Evolutionary conservation across 2,113 vertebrate species (phyloP), one percentile per base, ranked within the genome.

Genomic region (Poecile atricapillus): DNA sequence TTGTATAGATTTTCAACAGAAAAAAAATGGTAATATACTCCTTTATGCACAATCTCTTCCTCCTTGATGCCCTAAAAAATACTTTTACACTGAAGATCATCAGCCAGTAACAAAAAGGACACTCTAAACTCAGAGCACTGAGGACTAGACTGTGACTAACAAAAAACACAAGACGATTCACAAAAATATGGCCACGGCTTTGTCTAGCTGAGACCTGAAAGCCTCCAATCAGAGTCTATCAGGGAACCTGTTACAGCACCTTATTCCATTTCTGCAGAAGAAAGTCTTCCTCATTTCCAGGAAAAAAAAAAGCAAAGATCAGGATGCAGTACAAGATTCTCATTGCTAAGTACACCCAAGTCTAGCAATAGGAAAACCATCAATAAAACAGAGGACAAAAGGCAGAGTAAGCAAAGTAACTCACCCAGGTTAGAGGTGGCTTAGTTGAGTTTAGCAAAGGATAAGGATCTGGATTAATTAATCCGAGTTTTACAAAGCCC

Each of bases 401-500:
- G 13, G 44, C 19, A 68, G 31, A 86, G 10, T 30, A 83, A 77
- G 43, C 44, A 75, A 8, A 71, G 46, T 39, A 78, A 97, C 98
- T 98, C 95, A 99, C 99, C 99, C 99, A 99, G 79, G 98, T 98
- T 52, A 99, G 93, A 21, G 97, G 93, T 46, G 97, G 77, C 0
- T 93, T 92, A 11, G 97, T 94, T 30, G 91, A 93, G 30, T n/a
- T 97, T 71, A 99, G 97, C 76, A 98, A 69, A 55, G 98, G 98
- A 79, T 96, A 97, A 9, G 98, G 97, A 75, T 99, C 98, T 39
- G 97, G 95, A 96, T 98, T 98, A 90, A 99, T 99, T 90, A 99
- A 98, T 79, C 99, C 99, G 77, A 99, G 81, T 93, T 99, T 99
- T 74, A 99, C 96, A 90, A 99, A 99, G 28, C 98, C 98, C 86